Evolutionary conservation across 2,888 invertebrate species (phyloP).

Genomic region (Aphodius granarius): DNA sequence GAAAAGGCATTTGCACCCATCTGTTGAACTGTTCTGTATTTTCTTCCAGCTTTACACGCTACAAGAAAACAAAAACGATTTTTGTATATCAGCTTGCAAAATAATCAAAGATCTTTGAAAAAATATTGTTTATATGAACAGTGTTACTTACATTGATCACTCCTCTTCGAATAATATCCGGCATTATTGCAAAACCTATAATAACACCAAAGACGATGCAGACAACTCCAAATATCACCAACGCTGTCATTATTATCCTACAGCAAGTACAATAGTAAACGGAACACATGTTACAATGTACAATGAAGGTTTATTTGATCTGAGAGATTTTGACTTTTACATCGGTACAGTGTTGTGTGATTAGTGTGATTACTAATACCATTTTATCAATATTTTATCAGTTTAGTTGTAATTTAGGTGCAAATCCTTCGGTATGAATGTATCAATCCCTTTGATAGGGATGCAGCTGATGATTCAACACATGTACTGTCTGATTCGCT

Average conservation of each 20-base stretch:
- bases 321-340: neutral
- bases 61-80: neutral
- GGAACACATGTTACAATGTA: neutral
- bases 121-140: too few relatives aligned
- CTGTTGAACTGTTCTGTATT: slow-evolving; percentile 2
- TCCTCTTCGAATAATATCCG: slow-evolving; percentile 1
- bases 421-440: neutral
- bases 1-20: slow-evolving; percentile 4
- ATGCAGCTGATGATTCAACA: neutral
- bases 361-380: neutral
- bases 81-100: too few relatives aligned
- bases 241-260: neutral
- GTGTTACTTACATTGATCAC: slow-evolving; percentile 5
- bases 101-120: neutral
- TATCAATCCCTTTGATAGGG: neutral
- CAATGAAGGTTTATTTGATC: neutral
- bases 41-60: slow-evolving; percentile 5
- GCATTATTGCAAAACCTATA: slow-evolving; percentile 3
- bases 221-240: slow-evolving; percentile 4
- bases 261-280: neutral
- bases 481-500: too few relatives aligned
- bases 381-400: neutral
- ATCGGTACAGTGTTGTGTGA: too few relatives aligned
- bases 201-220: slow-evolving; percentile 9
- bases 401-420: neutral